Conservation (phyloP, 1,140 invertebrate genomes). For the Oncopeltus fasciatus region DNA sequence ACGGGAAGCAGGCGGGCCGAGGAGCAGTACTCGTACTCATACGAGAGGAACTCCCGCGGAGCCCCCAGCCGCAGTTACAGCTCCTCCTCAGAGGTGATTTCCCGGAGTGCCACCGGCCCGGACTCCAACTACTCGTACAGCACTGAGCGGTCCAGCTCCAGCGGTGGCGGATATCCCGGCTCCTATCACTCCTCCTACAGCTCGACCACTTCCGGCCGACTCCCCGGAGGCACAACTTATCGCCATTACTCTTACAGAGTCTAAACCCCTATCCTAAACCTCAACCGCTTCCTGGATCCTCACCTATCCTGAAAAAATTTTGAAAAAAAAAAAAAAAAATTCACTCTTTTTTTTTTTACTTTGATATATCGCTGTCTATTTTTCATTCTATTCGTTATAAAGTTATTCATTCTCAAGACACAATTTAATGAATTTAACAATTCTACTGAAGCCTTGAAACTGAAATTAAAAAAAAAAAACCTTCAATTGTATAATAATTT, state of each 20-base stretch:
- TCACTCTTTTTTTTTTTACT: background rate
- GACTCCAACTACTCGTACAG: constrained; percentile 52
- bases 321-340: background rate
- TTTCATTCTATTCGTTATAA: background rate
- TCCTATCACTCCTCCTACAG: constrained; percentile 62
- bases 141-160: constrained; percentile 53
- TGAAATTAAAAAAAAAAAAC: too few relatives aligned
- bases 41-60: constrained; percentile 39
- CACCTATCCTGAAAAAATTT: too few relatives aligned
- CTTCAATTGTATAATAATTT: too few relatives aligned
- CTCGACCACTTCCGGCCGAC: constrained; percentile 52
- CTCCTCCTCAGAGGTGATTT: constrained; percentile 48
- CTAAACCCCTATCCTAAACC: constrained; percentile 34
- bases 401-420: background rate
- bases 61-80: constrained; percentile 46
- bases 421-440: background rate
- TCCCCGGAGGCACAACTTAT: constrained; percentile 64
- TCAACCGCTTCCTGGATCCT: background rate
- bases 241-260: constrained; percentile 73
- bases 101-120: constrained; percentile 39
- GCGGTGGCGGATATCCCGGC: constrained; percentile 50
- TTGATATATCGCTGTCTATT: background rate
- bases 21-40: constrained; percentile 69
- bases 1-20: constrained; percentile 50
- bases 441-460: background rate